These are phyloP conservation scores for Oxyruncus cristatus DNA, from an alignment of 2,113 vertebrate species.

Conservation along the genomic window DNA sequence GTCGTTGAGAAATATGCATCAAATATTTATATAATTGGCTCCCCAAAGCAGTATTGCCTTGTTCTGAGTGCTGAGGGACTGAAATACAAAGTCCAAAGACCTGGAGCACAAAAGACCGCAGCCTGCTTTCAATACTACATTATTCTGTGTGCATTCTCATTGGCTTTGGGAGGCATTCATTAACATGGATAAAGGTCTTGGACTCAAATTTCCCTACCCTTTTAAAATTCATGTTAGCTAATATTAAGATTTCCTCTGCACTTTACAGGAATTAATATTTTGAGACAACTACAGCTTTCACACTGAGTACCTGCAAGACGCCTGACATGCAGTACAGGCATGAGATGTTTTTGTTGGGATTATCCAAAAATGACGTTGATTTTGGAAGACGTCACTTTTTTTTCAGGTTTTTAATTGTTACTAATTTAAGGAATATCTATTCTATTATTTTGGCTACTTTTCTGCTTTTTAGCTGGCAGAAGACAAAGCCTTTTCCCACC, in stretches of 20 bases:
- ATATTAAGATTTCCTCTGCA: background rate
- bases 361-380: background rate
- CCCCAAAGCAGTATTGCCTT: background rate
- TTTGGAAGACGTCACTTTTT: background rate
- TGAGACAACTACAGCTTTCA: background rate
- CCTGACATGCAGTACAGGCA: background rate
- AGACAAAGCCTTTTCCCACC: background rate
- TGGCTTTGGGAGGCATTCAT: background rate
- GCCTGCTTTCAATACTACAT: background rate
- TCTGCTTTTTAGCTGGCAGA: background rate
- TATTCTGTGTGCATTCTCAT: background rate
- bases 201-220: background rate
- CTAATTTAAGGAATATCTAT: background rate
- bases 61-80: background rate
- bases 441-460: background rate
- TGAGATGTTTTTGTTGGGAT: background rate
- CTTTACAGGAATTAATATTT: background rate
- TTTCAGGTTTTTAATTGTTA: background rate
- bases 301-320: background rate
- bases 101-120: background rate
- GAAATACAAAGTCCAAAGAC: background rate
- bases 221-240: background rate
- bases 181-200: background rate
- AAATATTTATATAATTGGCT: slow-evolving; percentile 46
- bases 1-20: background rate